Evolutionary conservation across 2,888 invertebrate species (phyloP).

Genomic region (Stramonita haemastoma): DNA sequence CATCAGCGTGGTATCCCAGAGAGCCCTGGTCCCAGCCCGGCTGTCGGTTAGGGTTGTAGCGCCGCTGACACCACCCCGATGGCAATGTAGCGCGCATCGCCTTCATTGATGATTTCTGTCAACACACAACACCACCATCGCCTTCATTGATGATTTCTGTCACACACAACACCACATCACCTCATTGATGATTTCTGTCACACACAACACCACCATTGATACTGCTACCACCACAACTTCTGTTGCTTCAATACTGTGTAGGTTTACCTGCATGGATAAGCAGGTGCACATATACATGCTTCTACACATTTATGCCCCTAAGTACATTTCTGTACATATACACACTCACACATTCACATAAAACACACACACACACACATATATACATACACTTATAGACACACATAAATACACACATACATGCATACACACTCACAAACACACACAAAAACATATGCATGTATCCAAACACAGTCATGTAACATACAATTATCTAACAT

Average conservation of each 20-base stretch:
- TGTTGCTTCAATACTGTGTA: too few relatives aligned
- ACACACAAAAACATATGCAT: neutral
- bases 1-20: conserved; percentile 78
- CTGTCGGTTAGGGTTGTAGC: conserved; percentile 76
- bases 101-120: conserved; percentile 55
- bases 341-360: too few relatives aligned
- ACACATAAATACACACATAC: neutral
- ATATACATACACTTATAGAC: neutral
- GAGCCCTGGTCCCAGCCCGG: conserved; percentile 78
- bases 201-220: too few relatives aligned
- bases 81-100: conserved; percentile 58
- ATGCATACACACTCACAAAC: neutral
- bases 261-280: neutral
- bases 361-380: neutral
- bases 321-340: too few relatives aligned
- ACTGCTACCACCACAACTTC: too few relatives aligned
- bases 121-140: neutral
- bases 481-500: too few relatives aligned
- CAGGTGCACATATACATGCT: neutral
- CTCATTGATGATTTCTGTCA: too few relatives aligned
- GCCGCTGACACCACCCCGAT: conserved; percentile 75
- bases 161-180: too few relatives aligned
- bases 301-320: neutral
- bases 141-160: too few relatives aligned
- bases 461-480: neutral